These are phyloP conservation scores for Chironomus tentans DNA, from an alignment of 2,888 invertebrate genomes.

Conservation along the genomic window DNA sequence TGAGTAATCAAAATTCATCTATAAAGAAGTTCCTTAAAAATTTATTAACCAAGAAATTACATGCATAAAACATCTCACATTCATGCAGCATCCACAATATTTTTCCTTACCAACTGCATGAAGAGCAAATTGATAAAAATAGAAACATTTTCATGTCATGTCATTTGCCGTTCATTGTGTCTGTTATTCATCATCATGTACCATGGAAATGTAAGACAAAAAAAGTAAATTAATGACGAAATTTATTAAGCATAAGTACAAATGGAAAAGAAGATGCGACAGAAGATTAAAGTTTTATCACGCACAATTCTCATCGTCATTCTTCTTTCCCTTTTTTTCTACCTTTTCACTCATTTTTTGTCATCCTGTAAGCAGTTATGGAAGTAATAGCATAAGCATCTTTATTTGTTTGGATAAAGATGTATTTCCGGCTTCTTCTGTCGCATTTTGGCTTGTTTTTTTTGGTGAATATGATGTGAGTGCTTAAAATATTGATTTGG, in stretches of 20 bases:
- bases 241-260: conserved; percentile 5
- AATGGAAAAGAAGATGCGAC: background rate
- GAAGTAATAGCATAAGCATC: background rate
- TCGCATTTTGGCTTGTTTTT: background rate
- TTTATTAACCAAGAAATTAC: too few species aligned
- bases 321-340: background rate
- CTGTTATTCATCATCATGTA: conserved; percentile 5
- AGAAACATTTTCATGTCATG: background rate
- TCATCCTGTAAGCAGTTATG: background rate
- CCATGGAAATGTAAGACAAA: background rate
- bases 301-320: conserved; percentile 6
- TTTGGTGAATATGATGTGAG: too few species aligned
- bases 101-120: too few species aligned
- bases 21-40: too few species aligned
- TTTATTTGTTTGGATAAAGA: conserved; percentile 19
- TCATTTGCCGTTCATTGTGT: background rate
- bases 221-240: conserved; percentile 9
- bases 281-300: conserved; percentile 18
- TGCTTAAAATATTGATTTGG: too few species aligned
- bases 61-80: too few species aligned
- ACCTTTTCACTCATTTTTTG: background rate
- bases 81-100: too few species aligned
- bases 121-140: background rate
- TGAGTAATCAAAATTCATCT: too few species aligned
- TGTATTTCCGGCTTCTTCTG: conserved; percentile 12